These are phyloP conservation scores for Drosophila antonietae DNA, from an alignment of 2,888 invertebrate species.

Conservation along the genomic window DNA sequence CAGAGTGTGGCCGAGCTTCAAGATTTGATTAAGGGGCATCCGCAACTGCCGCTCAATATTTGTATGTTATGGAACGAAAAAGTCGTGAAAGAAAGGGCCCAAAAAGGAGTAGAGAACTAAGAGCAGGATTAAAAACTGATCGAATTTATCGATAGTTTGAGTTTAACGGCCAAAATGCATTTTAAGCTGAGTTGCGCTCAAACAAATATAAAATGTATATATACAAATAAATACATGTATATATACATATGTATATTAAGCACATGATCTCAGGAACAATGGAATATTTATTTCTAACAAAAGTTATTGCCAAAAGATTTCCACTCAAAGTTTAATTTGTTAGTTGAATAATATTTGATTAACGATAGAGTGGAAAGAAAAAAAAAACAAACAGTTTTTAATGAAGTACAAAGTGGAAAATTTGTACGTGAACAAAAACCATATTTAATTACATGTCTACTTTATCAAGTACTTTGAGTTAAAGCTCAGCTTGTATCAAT, in stretches of 20 bases:
- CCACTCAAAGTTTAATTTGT: no score
- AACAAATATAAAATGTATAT: background rate
- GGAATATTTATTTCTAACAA: background rate
- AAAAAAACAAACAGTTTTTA: background rate
- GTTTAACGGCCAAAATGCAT: background rate
- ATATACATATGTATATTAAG: background rate
- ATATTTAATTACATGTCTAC: background rate
- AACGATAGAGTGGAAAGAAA: background rate
- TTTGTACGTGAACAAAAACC: background rate
- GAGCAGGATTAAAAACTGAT: background rate
- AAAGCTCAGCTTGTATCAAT: constrained; percentile 2
- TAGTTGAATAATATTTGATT: background rate
- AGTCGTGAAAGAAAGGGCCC: background rate
- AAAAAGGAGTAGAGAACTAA: background rate
- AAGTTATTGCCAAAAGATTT: background rate
- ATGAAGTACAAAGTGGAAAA: constrained; percentile 6
- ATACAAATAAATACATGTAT: background rate
- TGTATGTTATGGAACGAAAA: constrained; percentile 85
- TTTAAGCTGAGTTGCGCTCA: background rate
- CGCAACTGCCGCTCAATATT: constrained; percentile 88
- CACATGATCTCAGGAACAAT: background rate
- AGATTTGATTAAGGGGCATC: constrained; percentile 88
- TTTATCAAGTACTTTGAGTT: background rate
- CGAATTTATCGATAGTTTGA: background rate
- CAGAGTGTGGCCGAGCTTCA: constrained; percentile 68